Base-by-base conservation (phyloP, 2,888 invertebrate genomes). In the Coelopa pilipes region DNA sequence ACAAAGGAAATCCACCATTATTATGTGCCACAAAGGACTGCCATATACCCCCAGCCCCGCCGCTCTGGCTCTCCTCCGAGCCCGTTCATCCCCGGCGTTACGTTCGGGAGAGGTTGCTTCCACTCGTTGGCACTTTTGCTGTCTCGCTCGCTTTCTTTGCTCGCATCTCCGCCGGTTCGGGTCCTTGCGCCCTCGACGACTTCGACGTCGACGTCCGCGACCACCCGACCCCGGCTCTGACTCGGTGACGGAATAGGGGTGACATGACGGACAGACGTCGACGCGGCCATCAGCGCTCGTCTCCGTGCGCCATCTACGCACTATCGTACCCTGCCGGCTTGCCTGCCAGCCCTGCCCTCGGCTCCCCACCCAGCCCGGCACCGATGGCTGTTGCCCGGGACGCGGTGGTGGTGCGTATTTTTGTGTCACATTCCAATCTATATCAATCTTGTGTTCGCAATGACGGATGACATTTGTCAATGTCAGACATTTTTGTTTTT, bases 361-460 rank as follows among this genome's bases (percentile, higher is more conserved):
- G n/a, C n/a, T n/a, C n/a, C n/a, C n/a, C n/a, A n/a, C n/a, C n/a
- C n/a, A n/a, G n/a, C 49, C 73, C 75, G 72, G 74, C 77, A 75
- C 69, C 72, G 67, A 69, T 74, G 74, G 73, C 67, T 57, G 77
- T 76, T 75, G 78, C 80, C 70, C 70, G 65, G 73, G 76, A 73
- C 74, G 69, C 73, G 70, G 75, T 66, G 49, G 78, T 68, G 78
- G 81, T 83, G 83, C 80, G 83, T 83, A 81, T 84, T 83, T 85
- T 85, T 87, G 82, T 85, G 87, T 87, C 87, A 87, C 86, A 86
- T 86, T 87, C 85, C 87, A 87, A 87, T 88, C 87, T 86, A 87
- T 86, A 87, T 87, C 88, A 88, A 87, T 87, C 87, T 88, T 87
- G 82, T 87, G 87, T 87, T 87, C 85, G 85, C 87, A 88, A 86